These are phyloP conservation scores for Pleuronectes platessa DNA, from an alignment of 2,113 vertebrate species.

Conservation along the genomic window DNA sequence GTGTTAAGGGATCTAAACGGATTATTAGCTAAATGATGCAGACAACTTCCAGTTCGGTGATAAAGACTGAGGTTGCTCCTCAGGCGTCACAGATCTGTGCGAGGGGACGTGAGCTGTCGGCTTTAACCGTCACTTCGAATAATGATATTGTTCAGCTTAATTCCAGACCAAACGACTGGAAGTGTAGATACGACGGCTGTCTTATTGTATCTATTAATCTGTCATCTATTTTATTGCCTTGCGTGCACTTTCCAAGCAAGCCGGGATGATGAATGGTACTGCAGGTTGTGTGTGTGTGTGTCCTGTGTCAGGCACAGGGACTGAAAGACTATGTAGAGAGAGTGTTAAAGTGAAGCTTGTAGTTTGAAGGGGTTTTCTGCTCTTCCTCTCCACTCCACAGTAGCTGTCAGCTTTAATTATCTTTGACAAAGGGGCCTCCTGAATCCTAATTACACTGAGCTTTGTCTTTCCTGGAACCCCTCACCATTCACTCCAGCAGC, in stretches of 20 bases:
- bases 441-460: conserved; percentile 76
- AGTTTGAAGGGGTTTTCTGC: conserved; percentile 70
- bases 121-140: conserved; percentile 48
- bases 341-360: conserved; percentile 66
- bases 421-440: conserved; percentile 75
- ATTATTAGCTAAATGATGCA: not conserved
- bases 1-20: not conserved
- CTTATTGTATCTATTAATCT: conserved; percentile 63
- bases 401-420: conserved; percentile 81
- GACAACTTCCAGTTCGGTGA: not conserved
- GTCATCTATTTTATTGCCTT: conserved; percentile 67
- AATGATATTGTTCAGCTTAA: conserved; percentile 28
- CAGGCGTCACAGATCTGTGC: not conserved
- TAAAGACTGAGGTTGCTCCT: conserved; percentile 16
- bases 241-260: conserved; percentile 51
- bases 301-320: conserved; percentile 28
- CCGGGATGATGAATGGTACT: conserved; percentile 60
- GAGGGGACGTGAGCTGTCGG: conserved; percentile 24
- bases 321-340: conserved; percentile 43
- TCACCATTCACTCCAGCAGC: conserved; percentile 69
- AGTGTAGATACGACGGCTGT: conserved; percentile 28
- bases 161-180: conserved; percentile 17
- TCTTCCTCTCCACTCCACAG: conserved; percentile 62
- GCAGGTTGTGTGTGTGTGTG: conserved; percentile 29
- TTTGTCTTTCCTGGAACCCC: conserved; percentile 71